Percentiles rank a stretch among this genome's conserved stretches.
Conservation (phyloP, 1,140 invertebrate genomes). For the Aradophagus sp. region DNA sequence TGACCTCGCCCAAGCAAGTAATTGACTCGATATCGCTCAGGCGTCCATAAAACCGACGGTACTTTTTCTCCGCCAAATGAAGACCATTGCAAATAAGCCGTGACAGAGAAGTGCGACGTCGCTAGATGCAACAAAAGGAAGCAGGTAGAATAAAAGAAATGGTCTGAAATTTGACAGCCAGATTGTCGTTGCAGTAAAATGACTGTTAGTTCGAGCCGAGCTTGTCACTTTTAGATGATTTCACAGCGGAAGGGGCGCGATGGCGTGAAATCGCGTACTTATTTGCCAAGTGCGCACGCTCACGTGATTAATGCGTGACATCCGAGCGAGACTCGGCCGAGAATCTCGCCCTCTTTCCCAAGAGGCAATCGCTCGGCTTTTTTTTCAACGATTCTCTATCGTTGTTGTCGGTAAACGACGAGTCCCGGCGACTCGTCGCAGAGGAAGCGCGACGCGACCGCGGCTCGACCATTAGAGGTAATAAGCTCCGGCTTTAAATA, state of each 20-base stretch:
- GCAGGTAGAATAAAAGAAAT: no score
- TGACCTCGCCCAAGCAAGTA: no score
- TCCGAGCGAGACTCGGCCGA: slow-evolving; percentile 41
- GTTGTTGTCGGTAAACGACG: slow-evolving; percentile 38
- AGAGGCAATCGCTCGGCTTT: slow-evolving; percentile 50
- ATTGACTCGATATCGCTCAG: no score
- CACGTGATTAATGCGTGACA: slow-evolving; percentile 51
- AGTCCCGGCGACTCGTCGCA: slow-evolving; percentile 11
- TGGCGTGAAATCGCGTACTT: slow-evolving; percentile 50
- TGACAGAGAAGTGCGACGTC: no score
- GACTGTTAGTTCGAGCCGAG: no score
- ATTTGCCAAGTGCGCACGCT: slow-evolving; percentile 27
- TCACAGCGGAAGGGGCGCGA: slow-evolving; percentile 21
- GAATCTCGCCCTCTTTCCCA: slow-evolving; percentile 34
- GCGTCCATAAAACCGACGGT: no score
- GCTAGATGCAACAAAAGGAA: no score
- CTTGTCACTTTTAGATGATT: no score
- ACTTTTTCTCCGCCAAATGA: no score
- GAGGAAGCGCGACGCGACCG: slow-evolving; percentile 23
- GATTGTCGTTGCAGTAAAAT: no score
- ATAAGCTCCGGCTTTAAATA: slow-evolving; percentile 68
- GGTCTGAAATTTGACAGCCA: no score
- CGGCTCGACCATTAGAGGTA: slow-evolving; percentile 64
- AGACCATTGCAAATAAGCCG: no score
- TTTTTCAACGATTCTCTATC: slow-evolving; percentile 48